Percentiles rank a stretch among this genome's conserved stretches.
phyloP scores from a whole-genome alignment of 1,140 invertebrate genomes.

The Ephestia elutella region DNA sequence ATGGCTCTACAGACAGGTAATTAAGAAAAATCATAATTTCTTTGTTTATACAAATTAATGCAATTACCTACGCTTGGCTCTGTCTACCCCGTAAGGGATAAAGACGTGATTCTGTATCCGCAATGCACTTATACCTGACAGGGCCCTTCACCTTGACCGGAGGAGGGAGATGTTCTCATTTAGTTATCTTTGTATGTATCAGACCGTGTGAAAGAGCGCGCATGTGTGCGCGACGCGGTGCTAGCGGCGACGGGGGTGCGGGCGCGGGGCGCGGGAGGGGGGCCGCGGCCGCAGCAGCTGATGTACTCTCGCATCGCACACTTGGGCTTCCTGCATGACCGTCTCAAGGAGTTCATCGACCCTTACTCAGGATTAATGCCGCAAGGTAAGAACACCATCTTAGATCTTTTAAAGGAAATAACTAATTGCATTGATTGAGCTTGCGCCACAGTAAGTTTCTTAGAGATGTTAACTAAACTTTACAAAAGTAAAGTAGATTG shows the following conservation, averaged over 20 bases:
- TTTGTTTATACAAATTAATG: too few species aligned
- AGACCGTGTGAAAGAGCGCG: conserved; percentile 44
- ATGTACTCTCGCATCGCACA: conserved; percentile 85
- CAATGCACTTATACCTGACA: too few species aligned
- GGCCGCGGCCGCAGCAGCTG: conserved; percentile 68
- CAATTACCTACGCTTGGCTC: too few species aligned
- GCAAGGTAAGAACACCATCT: conserved; percentile 46
- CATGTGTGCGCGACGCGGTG: conserved; percentile 55
- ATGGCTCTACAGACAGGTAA: conserved; percentile 44
- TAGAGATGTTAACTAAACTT: too few species aligned
- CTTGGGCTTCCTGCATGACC: conserved; percentile 90
- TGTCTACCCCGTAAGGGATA: too few species aligned
- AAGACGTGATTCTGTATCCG: too few species aligned
- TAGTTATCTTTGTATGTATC: neutral
- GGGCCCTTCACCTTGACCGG: too few species aligned
- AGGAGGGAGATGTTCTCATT: too few species aligned
- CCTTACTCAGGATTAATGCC: conserved; percentile 77
- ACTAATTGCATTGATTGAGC: too few species aligned
- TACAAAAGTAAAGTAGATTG: too few species aligned
- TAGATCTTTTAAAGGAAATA: conserved; percentile 4
- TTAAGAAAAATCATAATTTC: conserved; percentile 7
- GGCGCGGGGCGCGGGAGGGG: conserved; percentile 24
- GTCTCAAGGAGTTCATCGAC: conserved; percentile 83
- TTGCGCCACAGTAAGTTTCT: too few species aligned
- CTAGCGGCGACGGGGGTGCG: conserved; percentile 61